Conservation (phyloP, 2,888 invertebrate genomes). For the Schizaphis graminum region DNA sequence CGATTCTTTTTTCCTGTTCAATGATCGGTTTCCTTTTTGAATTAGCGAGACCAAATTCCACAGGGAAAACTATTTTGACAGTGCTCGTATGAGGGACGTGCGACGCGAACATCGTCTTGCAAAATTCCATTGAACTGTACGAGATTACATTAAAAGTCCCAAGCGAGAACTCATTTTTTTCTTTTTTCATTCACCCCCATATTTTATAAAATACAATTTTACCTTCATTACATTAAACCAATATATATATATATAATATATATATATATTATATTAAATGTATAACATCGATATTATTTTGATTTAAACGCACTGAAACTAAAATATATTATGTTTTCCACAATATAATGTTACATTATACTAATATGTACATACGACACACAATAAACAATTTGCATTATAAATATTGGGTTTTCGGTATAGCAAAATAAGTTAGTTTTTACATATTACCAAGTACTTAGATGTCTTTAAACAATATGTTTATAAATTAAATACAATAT, state of each 20-base stretch:
- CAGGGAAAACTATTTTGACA: slow-evolving; percentile 57
- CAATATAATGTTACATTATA: background rate
- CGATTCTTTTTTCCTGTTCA: slow-evolving; percentile 59
- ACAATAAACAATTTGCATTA: background rate
- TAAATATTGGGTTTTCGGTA: background rate
- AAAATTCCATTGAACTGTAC: slow-evolving; percentile 39
- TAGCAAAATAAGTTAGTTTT: background rate
- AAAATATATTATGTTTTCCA: background rate
- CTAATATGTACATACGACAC: background rate
- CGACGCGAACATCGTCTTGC: slow-evolving; percentile 14
- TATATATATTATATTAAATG: background rate
- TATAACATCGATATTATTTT: background rate
- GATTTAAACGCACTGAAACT: background rate
- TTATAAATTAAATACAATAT: background rate
- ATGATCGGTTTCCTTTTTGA: slow-evolving; percentile 54
- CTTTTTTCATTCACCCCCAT: too few species aligned
- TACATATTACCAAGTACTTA: background rate
- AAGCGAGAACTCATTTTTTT: background rate
- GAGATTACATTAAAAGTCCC: slow-evolving; percentile 40
- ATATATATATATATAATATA: background rate
- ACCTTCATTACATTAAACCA: background rate
- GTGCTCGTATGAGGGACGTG: slow-evolving; percentile 20
- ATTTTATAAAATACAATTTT: background rate
- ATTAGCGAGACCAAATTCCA: slow-evolving; percentile 38
- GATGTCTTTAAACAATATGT: background rate